phyloP scores from a whole-genome alignment of 2,113 vertebrate genomes.

The Nansenia antarctica region DNA sequence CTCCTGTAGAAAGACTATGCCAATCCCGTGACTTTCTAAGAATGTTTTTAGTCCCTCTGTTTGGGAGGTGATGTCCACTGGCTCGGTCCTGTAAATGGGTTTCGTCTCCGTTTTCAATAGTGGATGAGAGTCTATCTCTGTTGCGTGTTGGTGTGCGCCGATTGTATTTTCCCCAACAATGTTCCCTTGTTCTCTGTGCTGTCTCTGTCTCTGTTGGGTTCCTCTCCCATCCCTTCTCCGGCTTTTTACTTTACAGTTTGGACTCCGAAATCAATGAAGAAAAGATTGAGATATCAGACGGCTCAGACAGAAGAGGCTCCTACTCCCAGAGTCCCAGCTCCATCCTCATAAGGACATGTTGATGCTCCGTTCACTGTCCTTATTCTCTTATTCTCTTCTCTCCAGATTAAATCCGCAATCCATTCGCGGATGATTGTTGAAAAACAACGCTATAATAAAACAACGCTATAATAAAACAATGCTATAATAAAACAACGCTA shows the following conservation, averaged over 20 bases:
- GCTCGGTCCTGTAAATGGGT: constrained; percentile 37
- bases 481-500: not conserved
- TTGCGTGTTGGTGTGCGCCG: constrained; percentile 45
- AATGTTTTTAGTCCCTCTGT: constrained; percentile 44
- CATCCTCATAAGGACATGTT: constrained; percentile 64
- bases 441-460: constrained; percentile 7
- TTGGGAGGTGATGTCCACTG: constrained; percentile 25
- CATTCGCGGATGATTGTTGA: constrained; percentile 13
- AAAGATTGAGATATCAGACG: not conserved
- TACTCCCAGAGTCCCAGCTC: constrained; percentile 52
- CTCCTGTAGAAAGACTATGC: constrained; percentile 45
- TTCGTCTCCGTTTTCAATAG: constrained; percentile 23
- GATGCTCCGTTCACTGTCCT: constrained; percentile 47
- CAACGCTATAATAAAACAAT: constrained; percentile 18
- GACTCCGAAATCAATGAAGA: constrained; percentile 19
- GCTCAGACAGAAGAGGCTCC: constrained; percentile 32
- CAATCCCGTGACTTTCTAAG: constrained; percentile 65
- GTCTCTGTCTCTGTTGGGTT: constrained; percentile 49
- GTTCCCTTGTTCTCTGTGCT: constrained; percentile 66
- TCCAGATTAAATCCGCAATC: constrained; percentile 60
- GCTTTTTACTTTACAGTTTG: constrained; percentile 11
- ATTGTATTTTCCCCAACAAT: constrained; percentile 66
- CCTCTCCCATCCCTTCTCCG: constrained; percentile 66
- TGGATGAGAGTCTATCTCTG: constrained; percentile 46
- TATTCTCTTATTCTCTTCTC: constrained; percentile 19